phyloP scores from a whole-genome alignment of 1,140 invertebrate species.

The Odontomachus brunneus region DNA sequence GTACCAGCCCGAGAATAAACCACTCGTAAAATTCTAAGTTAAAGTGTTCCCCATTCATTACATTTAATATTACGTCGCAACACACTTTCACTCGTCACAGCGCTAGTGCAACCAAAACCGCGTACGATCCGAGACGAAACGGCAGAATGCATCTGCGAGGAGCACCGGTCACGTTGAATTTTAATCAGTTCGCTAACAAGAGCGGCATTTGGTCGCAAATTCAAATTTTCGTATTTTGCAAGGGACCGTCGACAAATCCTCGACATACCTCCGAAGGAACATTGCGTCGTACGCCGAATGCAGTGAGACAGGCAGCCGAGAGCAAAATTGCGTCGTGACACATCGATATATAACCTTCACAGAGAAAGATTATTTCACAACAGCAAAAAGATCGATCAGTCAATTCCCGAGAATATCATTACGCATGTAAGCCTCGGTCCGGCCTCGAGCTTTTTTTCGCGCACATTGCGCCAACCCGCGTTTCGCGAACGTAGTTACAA shows the following conservation, averaged over 20 bases:
- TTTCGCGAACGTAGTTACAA: conserved; percentile 15
- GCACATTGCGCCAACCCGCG: neutral
- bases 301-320: neutral
- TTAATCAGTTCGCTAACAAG: conserved; percentile 40
- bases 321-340: conserved; percentile 13
- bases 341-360: conserved; percentile 24
- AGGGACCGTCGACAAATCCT: neutral
- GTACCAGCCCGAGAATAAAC: no score
- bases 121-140: neutral
- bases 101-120: no score
- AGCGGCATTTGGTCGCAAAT: conserved; percentile 14
- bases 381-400: conserved; percentile 39
- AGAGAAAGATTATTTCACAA: conserved; percentile 34
- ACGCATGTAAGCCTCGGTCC: neutral
- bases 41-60: no score
- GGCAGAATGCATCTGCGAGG: conserved; percentile 23
- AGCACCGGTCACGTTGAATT: conserved; percentile 44
- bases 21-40: no score
- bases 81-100: no score
- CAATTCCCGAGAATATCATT: conserved; percentile 49
- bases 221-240: conserved; percentile 23
- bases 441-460: conserved; percentile 7
- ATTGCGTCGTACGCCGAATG: no score
- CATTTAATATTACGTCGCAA: no score
- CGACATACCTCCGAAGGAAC: conserved; percentile 14